Percentiles rank a stretch among this genome's conserved stretches.
These are phyloP conservation scores for Vanacampus margaritifer DNA, from an alignment of 2,113 vertebrate genomes.

Conservation along the genomic window DNA sequence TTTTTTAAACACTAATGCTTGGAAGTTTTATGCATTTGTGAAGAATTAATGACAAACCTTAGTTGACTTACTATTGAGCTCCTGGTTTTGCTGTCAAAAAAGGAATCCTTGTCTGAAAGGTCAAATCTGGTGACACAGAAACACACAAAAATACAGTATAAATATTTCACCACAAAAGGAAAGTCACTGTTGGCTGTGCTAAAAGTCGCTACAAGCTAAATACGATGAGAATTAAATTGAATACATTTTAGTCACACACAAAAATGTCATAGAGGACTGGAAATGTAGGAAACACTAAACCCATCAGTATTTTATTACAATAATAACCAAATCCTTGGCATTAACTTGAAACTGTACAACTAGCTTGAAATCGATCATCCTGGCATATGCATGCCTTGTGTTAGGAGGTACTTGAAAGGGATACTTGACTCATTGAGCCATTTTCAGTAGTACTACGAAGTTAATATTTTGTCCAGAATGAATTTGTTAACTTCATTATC, in stretches of 20 bases:
- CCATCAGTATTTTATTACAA: neutral
- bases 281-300: neutral
- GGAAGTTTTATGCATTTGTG: neutral
- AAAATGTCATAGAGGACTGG: no score
- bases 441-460: no score
- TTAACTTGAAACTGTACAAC: neutral
- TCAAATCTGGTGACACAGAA: slow-evolving; percentile 82
- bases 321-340: neutral
- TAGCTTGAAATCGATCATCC: no score
- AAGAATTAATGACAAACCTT: neutral
- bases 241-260: no score
- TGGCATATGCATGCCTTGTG: no score
- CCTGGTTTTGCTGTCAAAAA: slow-evolving; percentile 97
- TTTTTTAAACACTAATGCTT: neutral
- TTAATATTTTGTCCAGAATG: no score
- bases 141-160: slow-evolving; percentile 5
- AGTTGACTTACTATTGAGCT: slow-evolving; percentile 92
- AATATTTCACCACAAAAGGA: neutral
- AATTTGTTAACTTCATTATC: no score
- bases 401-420: no score
- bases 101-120: slow-evolving; percentile 90
- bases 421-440: no score
- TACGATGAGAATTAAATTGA: neutral
- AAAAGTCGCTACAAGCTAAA: neutral
- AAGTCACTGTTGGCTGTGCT: neutral